Percentiles rank a stretch among this genome's conserved stretches.
These are phyloP conservation scores for Drosophila antonietae DNA, from an alignment of 2,888 invertebrate genomes.

Conservation along the genomic window DNA sequence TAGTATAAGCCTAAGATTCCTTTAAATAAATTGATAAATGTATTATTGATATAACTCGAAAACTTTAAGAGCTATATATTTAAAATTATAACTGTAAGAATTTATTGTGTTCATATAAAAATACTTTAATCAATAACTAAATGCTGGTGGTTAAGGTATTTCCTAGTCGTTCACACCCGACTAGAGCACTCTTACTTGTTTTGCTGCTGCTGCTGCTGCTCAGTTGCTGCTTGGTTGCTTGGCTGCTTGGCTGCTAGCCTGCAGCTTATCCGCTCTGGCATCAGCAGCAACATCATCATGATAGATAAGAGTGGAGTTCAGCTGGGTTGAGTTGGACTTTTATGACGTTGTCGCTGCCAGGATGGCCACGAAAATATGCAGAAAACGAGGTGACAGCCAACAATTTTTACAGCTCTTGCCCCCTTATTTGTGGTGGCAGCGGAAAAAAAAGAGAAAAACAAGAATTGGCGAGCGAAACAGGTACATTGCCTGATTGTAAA, in stretches of 20 bases:
- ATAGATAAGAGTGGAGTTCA: slow-evolving; percentile 63
- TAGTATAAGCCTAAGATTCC: no score
- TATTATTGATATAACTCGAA: neutral
- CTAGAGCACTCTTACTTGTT: slow-evolving; percentile 9
- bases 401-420: slow-evolving; percentile 55
- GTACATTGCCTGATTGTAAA: slow-evolving; percentile 66
- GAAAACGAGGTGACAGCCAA: slow-evolving; percentile 71
- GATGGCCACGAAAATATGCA: slow-evolving; percentile 62
- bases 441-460: slow-evolving; percentile 16
- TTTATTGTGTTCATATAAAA: no score
- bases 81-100: neutral
- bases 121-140: neutral
- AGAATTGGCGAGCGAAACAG: slow-evolving; percentile 59
- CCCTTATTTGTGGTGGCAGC: slow-evolving; percentile 2
- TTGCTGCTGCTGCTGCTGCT: slow-evolving; percentile 7
- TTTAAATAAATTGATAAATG: no score
- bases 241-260: slow-evolving; percentile 6
- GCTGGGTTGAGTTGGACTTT: slow-evolving; percentile 45
- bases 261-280: slow-evolving; percentile 67
- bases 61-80: neutral
- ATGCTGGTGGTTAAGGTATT: neutral
- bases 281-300: slow-evolving; percentile 74
- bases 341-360: slow-evolving; percentile 55
- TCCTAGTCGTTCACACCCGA: neutral
- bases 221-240: neutral